Evolutionary conservation across 2,113 vertebrate species (phyloP), one percentile per base, ranked within the genome.

Genomic region (Notiomystis cincta): DNA sequence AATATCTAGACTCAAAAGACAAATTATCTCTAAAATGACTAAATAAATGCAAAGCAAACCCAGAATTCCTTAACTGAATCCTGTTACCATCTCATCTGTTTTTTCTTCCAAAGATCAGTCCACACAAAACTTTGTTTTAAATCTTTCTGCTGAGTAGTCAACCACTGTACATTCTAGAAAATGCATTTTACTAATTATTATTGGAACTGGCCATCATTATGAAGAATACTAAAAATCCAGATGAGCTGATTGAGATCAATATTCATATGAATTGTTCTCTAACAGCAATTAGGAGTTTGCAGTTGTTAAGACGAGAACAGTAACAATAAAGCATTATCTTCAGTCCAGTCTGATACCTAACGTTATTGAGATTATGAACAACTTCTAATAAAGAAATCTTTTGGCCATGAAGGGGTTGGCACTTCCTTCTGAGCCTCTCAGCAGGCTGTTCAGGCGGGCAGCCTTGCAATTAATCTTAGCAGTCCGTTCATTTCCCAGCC

Each of bases 231-330:
- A 90, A 89, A 67, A 91, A 95, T 45, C 80, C 90, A 88, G 61
- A 78, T 69, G 66, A 95, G 28, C 21, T 96, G 88, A 95, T 82
- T 37, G 87, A 80, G 92, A 96, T 97, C 97, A 95, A 97, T 97
- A 96, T 89, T 97, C 75, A 86, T 64, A 91, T 40, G 37, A 95
- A 90, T 94, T 73, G 27, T 15, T 51, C 62, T 72, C 88, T 90
- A 95, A 77, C 48, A 70, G 30, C 92, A 97, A 97, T 97, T 96
- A 95, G 97, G 83, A 96, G 81, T 62, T 93, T 97, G 95, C 76
- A 82, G 51, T 91, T 88, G 72, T 81, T 94, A 96, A 97, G 86
- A 71, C 45, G 15, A 88, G 40, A 85, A 84, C 42, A 62, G 57
- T 22, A 60, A 94, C 53, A 96, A 97, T 69, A 94, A 96, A 92